Base-by-base conservation (phyloP, 2,113 vertebrate genomes). In the Sapajus apella region DNA sequence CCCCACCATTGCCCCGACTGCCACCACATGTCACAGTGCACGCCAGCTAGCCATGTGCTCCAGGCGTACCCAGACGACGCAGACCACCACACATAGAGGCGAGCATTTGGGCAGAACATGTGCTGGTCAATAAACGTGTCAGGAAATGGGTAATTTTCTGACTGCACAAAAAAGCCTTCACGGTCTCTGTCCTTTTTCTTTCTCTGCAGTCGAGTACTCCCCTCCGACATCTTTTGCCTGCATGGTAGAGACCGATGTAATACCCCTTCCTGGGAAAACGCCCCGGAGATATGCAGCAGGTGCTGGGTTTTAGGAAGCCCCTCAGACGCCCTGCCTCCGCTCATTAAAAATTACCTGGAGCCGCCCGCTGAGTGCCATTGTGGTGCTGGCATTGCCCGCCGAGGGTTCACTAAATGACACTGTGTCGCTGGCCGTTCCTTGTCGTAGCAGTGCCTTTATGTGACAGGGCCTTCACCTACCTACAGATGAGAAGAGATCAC, bases 1-100 rank as follows among this genome's bases (percentile, higher is more conserved):
- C 87, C 50, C 35, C 76, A 96, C 68, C 76, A 66, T 10, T 92
- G 97, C 37, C 86, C 87, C 21, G 30, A 70, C n/a, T 91, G 52
- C 83, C 68, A 27, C 82, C 97, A 50, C 35, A 58, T 47, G n/a
- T 81, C 10, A 3, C 21, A 9, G 3, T 10, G 9, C 76, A 35
- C 6, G 14, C 70, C 77, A 55, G 18, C 68, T 43, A 5, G 37
- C 7, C n/a, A 21, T 9, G 2, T 23, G 47, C 55, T 89, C 23
- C 3, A n/a, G 3, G 55, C 8, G 0, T 52, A 21, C 55, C 81
- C 32, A 18, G 23, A 4, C 3, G 7, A 2, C 0, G 16, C 5
- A 4, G 43, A 20, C 17, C 14, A 30, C 16, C 25, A 40, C 56
- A 55, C 11, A 23, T 5, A 25, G 72, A 58, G 27, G 81, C 0